Base-by-base conservation (phyloP, 1,140 invertebrate genomes). In the Pissodes strobi region DNA sequence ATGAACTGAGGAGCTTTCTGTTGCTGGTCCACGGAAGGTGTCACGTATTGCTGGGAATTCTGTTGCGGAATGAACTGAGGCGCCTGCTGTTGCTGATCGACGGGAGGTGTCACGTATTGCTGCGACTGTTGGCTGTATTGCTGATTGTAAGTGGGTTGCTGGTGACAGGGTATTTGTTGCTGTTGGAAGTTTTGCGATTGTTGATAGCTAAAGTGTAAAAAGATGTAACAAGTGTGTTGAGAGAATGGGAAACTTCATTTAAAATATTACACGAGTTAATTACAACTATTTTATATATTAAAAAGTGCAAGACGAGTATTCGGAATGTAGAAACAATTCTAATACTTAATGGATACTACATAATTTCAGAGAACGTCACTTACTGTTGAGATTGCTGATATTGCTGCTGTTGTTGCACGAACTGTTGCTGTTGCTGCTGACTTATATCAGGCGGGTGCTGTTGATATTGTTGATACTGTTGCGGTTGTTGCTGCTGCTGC, bases 51-150 rank as follows among this genome's bases (percentile, higher is more conserved):
- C 38, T 70, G 66, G 22, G 60, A 56, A n/a, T 22, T 49, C 17
- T 48, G 59, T 38, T 82, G 82, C 46, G 79, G 80, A 9, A 80
- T 74, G 25, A 76, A 77, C 34, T 74, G 72, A 52, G 79, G 71
- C 41, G 58, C 70, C 34, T 37, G 23, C 46, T 73, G 69, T 39
- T 74, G 74, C 15, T 79, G 72, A 38, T 82, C 80, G 0, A 76
- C 70, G n/a, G 79, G 75, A 10, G 57, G 65, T 12, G 65, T 39
- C 1, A 56, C 46, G 21, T 67, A 63, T 21, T 68, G 67, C 38
- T 70, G 66, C 34, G 60, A 56, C 25, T 62, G 55, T 34, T 55
- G 61, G 23, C 41, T 61, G 30, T 51, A 61, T 19, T 63, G 60
- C 39, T 69, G 64, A 46, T 41, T 25, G 15, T 61, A 64, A 45